Evolutionary conservation across 1,140 invertebrate genomes (phyloP).

Genomic region (Halictus rubicundus): DNA sequence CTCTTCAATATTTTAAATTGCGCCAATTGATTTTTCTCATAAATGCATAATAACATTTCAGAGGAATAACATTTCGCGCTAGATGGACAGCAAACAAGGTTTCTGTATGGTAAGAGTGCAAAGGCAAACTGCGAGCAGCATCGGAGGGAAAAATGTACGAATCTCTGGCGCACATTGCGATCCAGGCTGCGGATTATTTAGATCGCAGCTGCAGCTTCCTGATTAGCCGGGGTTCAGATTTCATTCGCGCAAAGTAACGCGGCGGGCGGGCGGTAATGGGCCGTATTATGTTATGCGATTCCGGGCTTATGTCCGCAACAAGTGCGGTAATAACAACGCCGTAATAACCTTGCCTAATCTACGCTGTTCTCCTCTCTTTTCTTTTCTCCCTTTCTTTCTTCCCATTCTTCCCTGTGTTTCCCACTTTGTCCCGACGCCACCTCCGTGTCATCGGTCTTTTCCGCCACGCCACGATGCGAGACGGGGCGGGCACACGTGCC

Average conservation of each 20-base stretch:
- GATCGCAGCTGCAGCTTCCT: not conserved
- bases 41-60: no score
- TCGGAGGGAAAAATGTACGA: no score
- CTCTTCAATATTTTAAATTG: no score
- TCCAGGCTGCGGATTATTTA: not conserved
- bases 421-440: not conserved
- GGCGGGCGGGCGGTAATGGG: constrained; percentile 26
- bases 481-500: constrained; percentile 4
- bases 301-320: constrained; percentile 49
- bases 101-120: no score
- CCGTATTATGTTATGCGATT: constrained; percentile 16
- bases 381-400: no score
- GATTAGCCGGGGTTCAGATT: constrained; percentile 39
- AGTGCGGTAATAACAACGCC: constrained; percentile 42
- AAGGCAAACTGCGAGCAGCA: no score
- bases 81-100: no score
- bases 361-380: not conserved
- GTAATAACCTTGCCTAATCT: constrained; percentile 49
- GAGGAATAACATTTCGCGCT: no score
- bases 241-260: constrained; percentile 26
- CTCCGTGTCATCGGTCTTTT: not conserved
- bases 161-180: no score
- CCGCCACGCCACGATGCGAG: not conserved
- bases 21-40: no score
- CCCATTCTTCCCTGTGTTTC: no score